Base-by-base conservation (phyloP, 1,140 invertebrate species). In the Theocolax elegans region DNA sequence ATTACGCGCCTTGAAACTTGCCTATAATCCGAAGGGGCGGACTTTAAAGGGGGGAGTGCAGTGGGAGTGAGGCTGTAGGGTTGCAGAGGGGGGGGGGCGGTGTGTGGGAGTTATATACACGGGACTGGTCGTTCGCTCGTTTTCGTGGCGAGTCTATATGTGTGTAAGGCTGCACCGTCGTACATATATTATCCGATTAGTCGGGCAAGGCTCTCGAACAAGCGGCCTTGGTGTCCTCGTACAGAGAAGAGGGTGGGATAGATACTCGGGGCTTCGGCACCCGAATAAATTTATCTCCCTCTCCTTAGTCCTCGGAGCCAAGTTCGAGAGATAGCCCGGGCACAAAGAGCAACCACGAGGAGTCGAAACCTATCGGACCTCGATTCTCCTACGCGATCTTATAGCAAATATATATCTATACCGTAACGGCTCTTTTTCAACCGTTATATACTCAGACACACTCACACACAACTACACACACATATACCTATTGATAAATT, bases 131-230 rank as follows among this genome's bases (percentile, higher is more conserved):
- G 19, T 38, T 40, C 63, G n/a, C 38, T 12, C 27, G 12, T 53
- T 9, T 40, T 12, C 62, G 49, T 23, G 8, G 2, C n/a, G 25
- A 1, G 62, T 19, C 15, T 62, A n/a, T 8, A 13, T 60, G 27
- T 29, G 27, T 44, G 15, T 31, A 49, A 17, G 38, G 1, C 13
- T 42, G 38, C 38, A 42, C n/a, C 59, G 42, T 3, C 29, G 17
- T 51, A 51, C 60, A 51, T 65, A 53, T 27, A 65, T 65, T 65
- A 65, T 65, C 46, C 29, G 63, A 66, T 66, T 66, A 66, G 38
- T 65, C 35, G 31, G 29, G 27, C 46, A 31, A 3, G 35, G n/a
- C 0, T 42, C 56, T 17, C 13, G 40, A 60, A 44, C 58, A 60
- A 46, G 21, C 25, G 10, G n/a, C n/a, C 27, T 3, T 27, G 29